Evolutionary conservation across 2,797 vertebrate species (phyloP), one percentile per base, ranked within the genome.

Genomic region (Rhynchonycteris naso): DNA sequence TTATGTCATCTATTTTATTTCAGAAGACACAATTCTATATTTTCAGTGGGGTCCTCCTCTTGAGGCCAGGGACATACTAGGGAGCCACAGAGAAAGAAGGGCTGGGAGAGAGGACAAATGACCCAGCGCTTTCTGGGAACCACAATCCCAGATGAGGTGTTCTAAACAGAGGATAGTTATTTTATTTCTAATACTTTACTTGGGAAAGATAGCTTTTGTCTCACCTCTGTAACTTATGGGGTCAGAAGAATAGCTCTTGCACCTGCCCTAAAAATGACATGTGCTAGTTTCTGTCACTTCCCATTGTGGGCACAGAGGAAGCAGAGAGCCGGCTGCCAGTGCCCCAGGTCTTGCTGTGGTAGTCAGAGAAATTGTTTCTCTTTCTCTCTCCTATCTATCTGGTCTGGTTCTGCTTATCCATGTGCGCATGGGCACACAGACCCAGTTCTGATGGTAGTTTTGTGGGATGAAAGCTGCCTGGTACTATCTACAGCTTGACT

Each of bases 1-100:
- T 63, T 92, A 92, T 93, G 19, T 26, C 63, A 2, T 4, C 22
- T 26, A n/a, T 61, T 58, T 93, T 1, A 0, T 84, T 58, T 87
- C 91, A 80, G 79, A 96, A 97, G 63, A 52, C 35, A 94, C 4
- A 52, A 52, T 3, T 28, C 38, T 61, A 0, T 82, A 15, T 85
- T 84, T 90, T 89, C 14, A 56, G 14, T 16, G 21, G 16, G 11
- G 9, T 76, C 2, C 16, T 76, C 4, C 4, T 90, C 19, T 68
- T 50, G 21, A 87, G 75, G 28, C 16, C 88, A 74, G n/a, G 79
- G 66, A 66, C 4, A 1, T 35, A 35, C 0, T 7, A 72, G 38
- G 68, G 35, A 87, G 56, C 47, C 52, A 43, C 4, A 58, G 16
- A 33, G 35, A 71, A 66, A 35, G 30, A 75, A 61, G 43, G 10